Base-by-base conservation (phyloP, 1,140 invertebrate genomes). In the Ctenoplectra terminalis region DNA sequence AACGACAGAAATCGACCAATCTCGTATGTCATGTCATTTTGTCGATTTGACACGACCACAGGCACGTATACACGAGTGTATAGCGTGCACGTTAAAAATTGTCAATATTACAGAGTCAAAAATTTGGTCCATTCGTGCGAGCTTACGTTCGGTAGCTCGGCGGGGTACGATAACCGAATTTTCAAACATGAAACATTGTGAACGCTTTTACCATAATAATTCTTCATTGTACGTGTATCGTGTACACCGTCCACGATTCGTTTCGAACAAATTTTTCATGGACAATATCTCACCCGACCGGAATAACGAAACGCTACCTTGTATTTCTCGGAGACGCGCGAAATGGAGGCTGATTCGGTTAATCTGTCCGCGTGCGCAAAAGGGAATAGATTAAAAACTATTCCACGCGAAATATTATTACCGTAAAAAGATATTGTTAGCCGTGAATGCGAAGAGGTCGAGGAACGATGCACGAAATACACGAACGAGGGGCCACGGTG, bases 401-500 rank as follows among this genome's bases (percentile, higher is more conserved):
- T 71, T 48, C 15, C 2, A 17, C 9, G n/a, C 0, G 34, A 29
- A 60, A 29, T 50, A 20, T 50, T 37, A 37, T 50, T 52, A 34
- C 5, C 40, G 9, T 72, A 48, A n/a, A 72, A 29, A 40, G 67
- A 71, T 61, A 50, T 79, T 31, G 46, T 31, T 34, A n/a, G n/a
- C 4, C 8, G 34, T 37, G 58, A 61, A 76, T 67, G 48, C 17
- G 6, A 56, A 61, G 64, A 60, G 85, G 81, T 37, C 43, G 70
- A 60, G n/a, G 43, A 40, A 58, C 20, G 50, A 34, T 17, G 76
- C 56, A 60, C 9, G 56, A 60, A 34, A 52, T 29, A 23, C 17
- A 26, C 11, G 75, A 46, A 58, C 64, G 29, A 56, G 58, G 26
- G 72, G 29, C 29, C 46, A 48, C 63, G 31, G 34, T 85, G 87